Evolutionary conservation across 2,888 invertebrate genomes (phyloP), one percentile per base, ranked within the genome.

Genomic region (Xanthia togata): DNA sequence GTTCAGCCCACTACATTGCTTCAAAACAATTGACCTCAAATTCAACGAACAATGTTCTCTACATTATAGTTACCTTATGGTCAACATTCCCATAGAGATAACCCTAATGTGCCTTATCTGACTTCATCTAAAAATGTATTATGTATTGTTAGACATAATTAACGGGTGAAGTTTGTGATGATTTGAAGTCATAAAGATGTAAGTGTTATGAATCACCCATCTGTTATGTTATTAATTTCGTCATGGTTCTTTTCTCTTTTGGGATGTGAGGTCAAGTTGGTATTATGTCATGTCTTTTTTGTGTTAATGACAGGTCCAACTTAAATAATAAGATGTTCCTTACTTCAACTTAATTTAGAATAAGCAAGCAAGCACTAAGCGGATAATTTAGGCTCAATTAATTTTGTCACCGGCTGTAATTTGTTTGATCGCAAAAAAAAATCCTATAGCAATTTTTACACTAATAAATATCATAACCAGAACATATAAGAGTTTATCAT

Each of bases 11-110:
- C 41, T 72, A 55, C 59, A 68, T 41, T 35, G 31, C 47, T 70
- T 71, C 47, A 62, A 60, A 75, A 79, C 74, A 73, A 71, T 75
- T 76, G 81, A 75, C 77, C 84, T 73, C 76, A 85, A 76, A 86
- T 71, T 76, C 67, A 65, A 35, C 47, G 64, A 69, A 76, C 55
- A 86, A 65, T 75, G 70, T 73, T 73, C 41, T 31, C 47, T 44
- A 41, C 41, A 79, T 47, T 67, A 76, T 69, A 59, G 41, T 72
- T 50, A 57, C 53, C 53, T 81, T 69, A 84, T 72, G 70, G 75
- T 57, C 70, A 79, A 41, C 57, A 59, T 84, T 86, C 87, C 68
- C 84, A 88, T 70, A 75, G 12, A 74, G 78, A 88, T 86, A 88
- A 71, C 53, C 20, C 38, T 80, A 77, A 78, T 72, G 53, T 74